Percentiles rank a stretch among this genome's conserved stretches.
These are phyloP conservation scores for Ia io DNA, from an alignment of 2,113 vertebrate genomes.

Conservation along the genomic window DNA sequence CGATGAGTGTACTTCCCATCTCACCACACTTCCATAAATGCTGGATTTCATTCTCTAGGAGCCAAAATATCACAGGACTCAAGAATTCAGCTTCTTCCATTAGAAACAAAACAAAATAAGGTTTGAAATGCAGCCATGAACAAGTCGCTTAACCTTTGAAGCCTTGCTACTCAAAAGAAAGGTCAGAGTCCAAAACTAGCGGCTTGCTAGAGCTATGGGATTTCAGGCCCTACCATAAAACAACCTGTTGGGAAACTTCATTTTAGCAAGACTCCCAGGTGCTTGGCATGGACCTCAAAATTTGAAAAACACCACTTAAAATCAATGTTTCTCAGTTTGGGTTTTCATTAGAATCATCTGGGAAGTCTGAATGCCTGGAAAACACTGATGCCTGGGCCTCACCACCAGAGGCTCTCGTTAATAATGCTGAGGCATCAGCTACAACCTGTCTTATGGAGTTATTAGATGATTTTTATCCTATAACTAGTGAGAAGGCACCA, in stretches of 20 bases:
- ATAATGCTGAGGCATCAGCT: not conserved
- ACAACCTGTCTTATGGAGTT: not conserved
- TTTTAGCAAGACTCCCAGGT: not conserved
- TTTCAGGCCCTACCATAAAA: not conserved
- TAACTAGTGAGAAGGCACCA: accelerated
- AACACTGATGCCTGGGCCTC: no score
- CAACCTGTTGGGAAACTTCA: not conserved
- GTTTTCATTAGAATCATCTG: not conserved
- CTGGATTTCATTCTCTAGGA: not conserved
- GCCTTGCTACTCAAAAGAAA: not conserved
- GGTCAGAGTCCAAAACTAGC: not conserved
- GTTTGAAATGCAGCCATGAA: not conserved
- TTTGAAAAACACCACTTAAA: not conserved
- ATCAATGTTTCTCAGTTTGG: not conserved
- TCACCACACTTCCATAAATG: accelerated
- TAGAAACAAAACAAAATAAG: not conserved
- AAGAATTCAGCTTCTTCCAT: not conserved
- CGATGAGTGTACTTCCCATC: not conserved
- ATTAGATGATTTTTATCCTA: not conserved
- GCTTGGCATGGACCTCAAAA: accelerated
- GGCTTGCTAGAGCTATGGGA: not conserved
- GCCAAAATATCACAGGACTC: not conserved
- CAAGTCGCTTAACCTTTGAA: not conserved
- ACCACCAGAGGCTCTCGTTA: not conserved
- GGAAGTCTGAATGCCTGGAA: not conserved